phyloP scores from a whole-genome alignment of 2,888 invertebrate species.

The Capitulum mitella region DNA sequence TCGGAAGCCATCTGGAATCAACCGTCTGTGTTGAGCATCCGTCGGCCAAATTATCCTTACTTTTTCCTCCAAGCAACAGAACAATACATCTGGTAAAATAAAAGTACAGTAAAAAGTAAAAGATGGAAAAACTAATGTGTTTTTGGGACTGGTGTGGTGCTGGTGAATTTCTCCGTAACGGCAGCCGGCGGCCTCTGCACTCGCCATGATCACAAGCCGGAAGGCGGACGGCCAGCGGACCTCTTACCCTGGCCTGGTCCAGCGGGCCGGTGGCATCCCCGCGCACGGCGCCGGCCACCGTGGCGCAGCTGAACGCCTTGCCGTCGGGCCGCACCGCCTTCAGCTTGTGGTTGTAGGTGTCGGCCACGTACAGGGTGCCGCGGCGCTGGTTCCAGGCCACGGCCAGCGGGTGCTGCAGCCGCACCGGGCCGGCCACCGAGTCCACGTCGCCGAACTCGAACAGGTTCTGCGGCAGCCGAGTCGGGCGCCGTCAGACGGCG shows the following conservation, averaged over 20 bases:
- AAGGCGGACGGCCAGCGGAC: too few relatives aligned
- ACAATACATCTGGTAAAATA: too few relatives aligned
- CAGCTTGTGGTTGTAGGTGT: constrained; percentile 84
- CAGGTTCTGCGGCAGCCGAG: constrained; percentile 59
- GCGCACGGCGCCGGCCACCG: constrained; percentile 14
- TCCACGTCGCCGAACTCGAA: constrained; percentile 87
- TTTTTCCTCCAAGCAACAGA: too few relatives aligned
- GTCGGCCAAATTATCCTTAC: too few relatives aligned
- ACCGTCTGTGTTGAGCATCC: too few relatives aligned
- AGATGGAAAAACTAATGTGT: too few relatives aligned
- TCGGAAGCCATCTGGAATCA: too few relatives aligned
- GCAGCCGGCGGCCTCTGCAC: too few relatives aligned
- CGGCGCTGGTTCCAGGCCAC: constrained; percentile 57
- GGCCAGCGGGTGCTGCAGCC: constrained; percentile 82
- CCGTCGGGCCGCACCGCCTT: constrained; percentile 28
- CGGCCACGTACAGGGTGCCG: constrained; percentile 65
- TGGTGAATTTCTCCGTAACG: too few relatives aligned
- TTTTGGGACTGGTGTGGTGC: too few relatives aligned
- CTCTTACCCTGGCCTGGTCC: not conserved
- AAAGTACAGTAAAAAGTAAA: too few relatives aligned
- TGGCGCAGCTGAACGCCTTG: constrained; percentile 25
- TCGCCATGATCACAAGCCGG: too few relatives aligned
- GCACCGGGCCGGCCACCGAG: constrained; percentile 64
- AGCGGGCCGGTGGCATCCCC: not conserved
- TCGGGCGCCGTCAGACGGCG: not conserved